These are phyloP conservation scores for Polyommatus iphigenia DNA, from an alignment of 2,888 invertebrate species.

Conservation along the genomic window DNA sequence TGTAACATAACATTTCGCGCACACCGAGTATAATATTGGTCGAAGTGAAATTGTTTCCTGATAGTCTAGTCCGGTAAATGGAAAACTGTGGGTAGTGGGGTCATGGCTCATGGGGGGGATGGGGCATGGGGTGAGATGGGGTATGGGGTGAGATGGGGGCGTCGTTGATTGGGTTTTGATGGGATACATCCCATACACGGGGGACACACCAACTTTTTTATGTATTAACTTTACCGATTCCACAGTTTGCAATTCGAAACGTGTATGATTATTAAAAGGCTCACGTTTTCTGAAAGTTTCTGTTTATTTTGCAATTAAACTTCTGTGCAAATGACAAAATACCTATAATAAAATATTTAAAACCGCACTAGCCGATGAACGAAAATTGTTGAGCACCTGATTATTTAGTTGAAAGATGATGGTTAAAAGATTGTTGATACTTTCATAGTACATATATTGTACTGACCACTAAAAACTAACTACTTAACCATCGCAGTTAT, in stretches of 20 bases:
- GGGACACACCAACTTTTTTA: constrained; percentile 24
- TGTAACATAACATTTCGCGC: neutral
- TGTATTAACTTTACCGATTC: neutral
- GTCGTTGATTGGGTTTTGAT: constrained; percentile 22
- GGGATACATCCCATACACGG: constrained; percentile 16
- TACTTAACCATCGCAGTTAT: too few relatives aligned
- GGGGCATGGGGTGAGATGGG: neutral
- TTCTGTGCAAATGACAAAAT: too few relatives aligned
- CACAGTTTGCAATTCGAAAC: neutral
- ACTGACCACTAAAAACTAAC: too few relatives aligned
- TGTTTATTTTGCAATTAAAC: too few relatives aligned
- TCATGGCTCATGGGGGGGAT: neutral
- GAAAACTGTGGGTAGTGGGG: constrained; percentile 12
- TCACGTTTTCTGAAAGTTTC: neutral
- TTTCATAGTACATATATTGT: too few relatives aligned
- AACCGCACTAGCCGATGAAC: too few relatives aligned
- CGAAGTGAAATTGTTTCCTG: constrained; percentile 18
- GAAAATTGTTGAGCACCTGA: too few relatives aligned
- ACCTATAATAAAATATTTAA: too few relatives aligned
- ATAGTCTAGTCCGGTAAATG: constrained; percentile 19
- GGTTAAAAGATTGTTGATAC: too few relatives aligned
- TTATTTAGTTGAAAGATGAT: too few relatives aligned
- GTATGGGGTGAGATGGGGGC: neutral
- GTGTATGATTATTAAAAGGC: neutral
- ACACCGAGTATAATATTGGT: constrained; percentile 3